Percentiles rank a stretch among this genome's conserved stretches.
These are phyloP conservation scores for Cryptoprocta ferox DNA, from an alignment of 2,797 vertebrate genomes.

Conservation along the genomic window DNA sequence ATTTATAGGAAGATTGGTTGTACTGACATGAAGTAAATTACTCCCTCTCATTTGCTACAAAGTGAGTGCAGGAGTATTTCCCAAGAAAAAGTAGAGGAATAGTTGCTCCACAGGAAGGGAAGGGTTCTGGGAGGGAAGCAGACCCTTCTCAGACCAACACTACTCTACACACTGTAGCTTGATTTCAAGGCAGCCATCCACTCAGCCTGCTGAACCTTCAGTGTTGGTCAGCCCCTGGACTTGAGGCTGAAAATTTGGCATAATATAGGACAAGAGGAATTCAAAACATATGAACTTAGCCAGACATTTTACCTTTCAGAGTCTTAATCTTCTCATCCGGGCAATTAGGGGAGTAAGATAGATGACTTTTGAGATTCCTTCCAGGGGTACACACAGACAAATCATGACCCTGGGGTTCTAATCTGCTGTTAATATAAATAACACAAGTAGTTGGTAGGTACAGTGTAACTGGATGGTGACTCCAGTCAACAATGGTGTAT, in stretches of 20 bases:
- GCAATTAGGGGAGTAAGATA: background rate
- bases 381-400: background rate
- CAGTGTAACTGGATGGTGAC: background rate
- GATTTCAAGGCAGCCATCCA: accelerated
- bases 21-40: accelerated
- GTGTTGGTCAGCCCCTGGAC: background rate
- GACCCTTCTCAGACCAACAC: too few relatives aligned
- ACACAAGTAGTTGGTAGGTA: background rate
- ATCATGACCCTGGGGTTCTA: background rate
- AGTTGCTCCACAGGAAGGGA: accelerated
- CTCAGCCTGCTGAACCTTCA: accelerated
- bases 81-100: background rate
- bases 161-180: background rate
- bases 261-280: background rate
- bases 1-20: background rate
- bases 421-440: background rate
- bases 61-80: accelerated
- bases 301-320: background rate
- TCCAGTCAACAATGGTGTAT: accelerated
- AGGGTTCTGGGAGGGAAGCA: background rate
- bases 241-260: background rate
- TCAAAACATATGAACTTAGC: background rate
- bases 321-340: background rate
- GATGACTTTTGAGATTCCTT: background rate
- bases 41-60: background rate